Conservation (phyloP, 2,888 invertebrate species). For the Alitta virens region DNA sequence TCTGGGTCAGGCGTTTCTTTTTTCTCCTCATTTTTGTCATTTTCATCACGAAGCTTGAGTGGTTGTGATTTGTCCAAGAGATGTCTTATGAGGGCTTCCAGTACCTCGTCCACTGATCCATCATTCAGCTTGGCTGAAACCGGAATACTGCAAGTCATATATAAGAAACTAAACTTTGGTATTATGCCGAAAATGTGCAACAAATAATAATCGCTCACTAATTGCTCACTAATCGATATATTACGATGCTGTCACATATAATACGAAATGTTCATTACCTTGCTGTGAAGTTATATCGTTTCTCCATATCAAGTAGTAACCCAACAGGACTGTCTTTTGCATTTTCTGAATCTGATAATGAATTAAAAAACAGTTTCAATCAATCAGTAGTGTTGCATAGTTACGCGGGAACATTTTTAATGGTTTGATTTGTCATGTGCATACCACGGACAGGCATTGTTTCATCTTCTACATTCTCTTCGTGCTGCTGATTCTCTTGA, state of each 20-base stretch:
- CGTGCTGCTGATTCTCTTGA: no score
- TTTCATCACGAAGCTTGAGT: background rate
- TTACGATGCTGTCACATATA: background rate
- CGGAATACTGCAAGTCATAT: constrained; percentile 35
- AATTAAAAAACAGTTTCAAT: no score
- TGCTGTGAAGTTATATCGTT: background rate
- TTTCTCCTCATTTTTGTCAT: constrained; percentile 4
- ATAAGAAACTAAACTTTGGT: no score
- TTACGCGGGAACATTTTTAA: no score
- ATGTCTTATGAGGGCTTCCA: constrained; percentile 41
- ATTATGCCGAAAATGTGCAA: background rate
- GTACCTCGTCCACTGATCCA: constrained; percentile 38
- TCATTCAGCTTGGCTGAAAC: constrained; percentile 43
- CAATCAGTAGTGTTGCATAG: no score
- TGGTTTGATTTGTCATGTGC: no score
- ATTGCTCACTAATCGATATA: background rate
- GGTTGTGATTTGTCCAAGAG: constrained; percentile 33
- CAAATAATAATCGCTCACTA: background rate
- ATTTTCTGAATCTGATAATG: no score
- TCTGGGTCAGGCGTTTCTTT: background rate
- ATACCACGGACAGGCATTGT: no score
- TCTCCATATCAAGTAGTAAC: no score
- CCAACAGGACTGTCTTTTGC: no score
- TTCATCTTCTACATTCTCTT: no score
- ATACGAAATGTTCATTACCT: background rate